These are phyloP conservation scores for Xylocampa areola DNA, from an alignment of 2,888 invertebrate species.

Conservation along the genomic window DNA sequence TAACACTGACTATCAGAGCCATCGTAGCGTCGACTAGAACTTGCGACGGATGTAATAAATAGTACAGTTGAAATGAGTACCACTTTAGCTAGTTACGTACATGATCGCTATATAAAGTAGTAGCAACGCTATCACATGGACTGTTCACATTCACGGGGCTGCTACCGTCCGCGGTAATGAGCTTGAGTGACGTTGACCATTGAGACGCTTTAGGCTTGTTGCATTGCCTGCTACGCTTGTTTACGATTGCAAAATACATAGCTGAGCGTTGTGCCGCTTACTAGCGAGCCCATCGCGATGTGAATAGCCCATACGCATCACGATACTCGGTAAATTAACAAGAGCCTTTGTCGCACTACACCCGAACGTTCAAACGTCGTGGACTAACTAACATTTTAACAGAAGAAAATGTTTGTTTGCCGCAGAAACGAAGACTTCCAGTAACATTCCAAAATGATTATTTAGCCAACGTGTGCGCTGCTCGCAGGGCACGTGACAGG, in stretches of 20 bases:
- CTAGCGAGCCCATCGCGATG: slow-evolving; percentile 49
- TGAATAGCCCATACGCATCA: slow-evolving; percentile 52
- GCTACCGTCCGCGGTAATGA: slow-evolving; percentile 29
- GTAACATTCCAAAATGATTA: slow-evolving; percentile 88
- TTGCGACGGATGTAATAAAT: slow-evolving; percentile 47
- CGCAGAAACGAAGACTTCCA: slow-evolving; percentile 86
- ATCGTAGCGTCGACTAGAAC: slow-evolving; percentile 55
- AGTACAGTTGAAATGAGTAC: slow-evolving; percentile 56
- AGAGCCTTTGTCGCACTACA: slow-evolving; percentile 52
- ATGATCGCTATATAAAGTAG: slow-evolving; percentile 60
- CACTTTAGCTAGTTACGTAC: slow-evolving; percentile 60
- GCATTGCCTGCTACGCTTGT: slow-evolving; percentile 54
- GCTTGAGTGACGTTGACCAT: slow-evolving; percentile 38
- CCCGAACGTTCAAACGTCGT: slow-evolving; percentile 51
- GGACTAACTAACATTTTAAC: slow-evolving; percentile 80
- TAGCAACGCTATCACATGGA: slow-evolving; percentile 58
- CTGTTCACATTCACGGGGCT: slow-evolving; percentile 51
- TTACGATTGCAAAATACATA: slow-evolving; percentile 43
- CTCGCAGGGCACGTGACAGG: slow-evolving; percentile 61
- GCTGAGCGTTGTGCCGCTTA: slow-evolving; percentile 50
- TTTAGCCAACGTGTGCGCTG: slow-evolving; percentile 68
- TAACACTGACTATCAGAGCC: slow-evolving; percentile 46
- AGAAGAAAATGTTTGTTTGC: slow-evolving; percentile 83
- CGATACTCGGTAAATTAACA: slow-evolving; percentile 43
- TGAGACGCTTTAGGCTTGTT: slow-evolving; percentile 53